phyloP scores from a whole-genome alignment of 1,140 invertebrate species.

The Panagrolaimus sp. region DNA sequence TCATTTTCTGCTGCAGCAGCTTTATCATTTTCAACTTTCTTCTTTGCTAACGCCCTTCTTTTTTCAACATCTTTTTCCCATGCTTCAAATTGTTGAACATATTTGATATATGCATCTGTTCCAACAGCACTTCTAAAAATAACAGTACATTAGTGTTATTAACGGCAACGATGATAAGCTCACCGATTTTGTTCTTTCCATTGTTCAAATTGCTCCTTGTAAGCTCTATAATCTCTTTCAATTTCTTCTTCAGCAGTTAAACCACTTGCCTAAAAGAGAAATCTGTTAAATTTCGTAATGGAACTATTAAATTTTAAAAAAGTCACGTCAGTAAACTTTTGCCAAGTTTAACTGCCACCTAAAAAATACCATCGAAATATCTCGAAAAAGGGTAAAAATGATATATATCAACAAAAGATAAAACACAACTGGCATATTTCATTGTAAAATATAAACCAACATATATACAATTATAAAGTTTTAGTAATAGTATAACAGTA shows the following conservation, averaged over 20 bases:
- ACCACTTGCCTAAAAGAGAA: too few species aligned
- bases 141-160: neutral
- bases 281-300: neutral
- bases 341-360: neutral
- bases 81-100: slow-evolving; percentile 47
- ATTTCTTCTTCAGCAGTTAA: slow-evolving; percentile 44
- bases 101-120: slow-evolving; percentile 46
- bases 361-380: neutral
- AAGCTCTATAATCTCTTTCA: slow-evolving; percentile 49
- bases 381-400: neutral
- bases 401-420: neutral
- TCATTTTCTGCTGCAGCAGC: slow-evolving; percentile 18
- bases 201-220: slow-evolving; percentile 50
- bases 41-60: slow-evolving; percentile 21
- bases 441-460: neutral
- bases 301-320: neutral
- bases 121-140: slow-evolving; percentile 40
- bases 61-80: slow-evolving; percentile 51
- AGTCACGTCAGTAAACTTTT: neutral
- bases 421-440: neutral
- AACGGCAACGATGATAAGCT: slow-evolving; percentile 19
- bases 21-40: slow-evolving; percentile 34
- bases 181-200: slow-evolving; percentile 49
- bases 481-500: too few species aligned
- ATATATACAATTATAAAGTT: neutral